Evolutionary conservation across 2,888 invertebrate species (phyloP).

Genomic region (Icerya purchasi): DNA sequence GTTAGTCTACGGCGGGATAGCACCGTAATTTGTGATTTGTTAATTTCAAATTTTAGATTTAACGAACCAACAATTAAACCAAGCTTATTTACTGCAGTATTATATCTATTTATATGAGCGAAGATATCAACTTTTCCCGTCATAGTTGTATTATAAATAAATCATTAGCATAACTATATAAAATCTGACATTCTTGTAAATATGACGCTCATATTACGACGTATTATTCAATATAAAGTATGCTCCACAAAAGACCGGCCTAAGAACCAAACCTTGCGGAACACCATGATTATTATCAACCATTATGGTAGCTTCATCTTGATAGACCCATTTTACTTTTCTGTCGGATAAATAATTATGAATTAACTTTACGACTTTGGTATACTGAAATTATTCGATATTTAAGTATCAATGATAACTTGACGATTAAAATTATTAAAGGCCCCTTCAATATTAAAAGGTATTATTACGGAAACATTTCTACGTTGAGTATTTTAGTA

Average conservation of each 20-base stretch:
- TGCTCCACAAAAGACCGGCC: background rate
- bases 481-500: background rate
- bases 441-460: background rate
- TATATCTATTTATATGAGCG: background rate
- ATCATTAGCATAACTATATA: too few relatives aligned
- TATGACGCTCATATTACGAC: background rate
- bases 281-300: background rate
- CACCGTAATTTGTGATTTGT: background rate
- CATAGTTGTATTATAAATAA: background rate
- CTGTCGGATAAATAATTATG: background rate
- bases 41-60: background rate
- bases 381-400: background rate
- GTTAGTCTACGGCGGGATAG: background rate
- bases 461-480: background rate
- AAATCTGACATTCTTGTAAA: background rate
- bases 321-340: background rate
- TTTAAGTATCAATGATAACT: background rate
- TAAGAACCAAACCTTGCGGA: background rate
- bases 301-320: background rate
- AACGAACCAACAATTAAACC: background rate
- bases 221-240: background rate
- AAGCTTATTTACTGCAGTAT: background rate
- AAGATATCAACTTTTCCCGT: background rate
- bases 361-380: background rate
- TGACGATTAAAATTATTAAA: background rate